Evolutionary conservation across 1,140 invertebrate species (phyloP), one percentile per base, ranked within the genome.

Genomic region (Tetranychus cinnabarinus): DNA sequence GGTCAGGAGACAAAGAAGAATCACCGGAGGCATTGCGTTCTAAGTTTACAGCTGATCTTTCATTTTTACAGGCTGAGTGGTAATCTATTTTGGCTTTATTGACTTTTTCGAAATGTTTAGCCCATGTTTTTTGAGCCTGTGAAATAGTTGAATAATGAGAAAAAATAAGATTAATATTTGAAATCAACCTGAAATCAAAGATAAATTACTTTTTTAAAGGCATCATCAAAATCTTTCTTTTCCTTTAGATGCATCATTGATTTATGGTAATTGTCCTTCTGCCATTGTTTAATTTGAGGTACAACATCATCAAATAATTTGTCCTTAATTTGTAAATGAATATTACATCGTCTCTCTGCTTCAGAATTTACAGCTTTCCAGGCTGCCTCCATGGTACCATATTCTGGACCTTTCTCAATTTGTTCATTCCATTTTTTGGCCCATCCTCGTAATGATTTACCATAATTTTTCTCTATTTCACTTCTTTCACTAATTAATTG

Each of bases 361-460:
- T 97, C 93, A 15, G 82, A 82, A 56, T 96, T 78, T 15, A 89
- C 82, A 15, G 87, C 86, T 74, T 92, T 90, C 88, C 91, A 96
- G 12, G 89, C 89, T 2, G 87, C 88, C 72, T 93, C 88, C 66
- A 86, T 93, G 8, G 91, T 97, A 1, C 91, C 92, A 75, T 97
- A 97, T 74, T 97, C 92, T 1, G 91, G 88, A 37, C 65, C 65
- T 80, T 93, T 96, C 73, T 95, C 90, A 67, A 97, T 92, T 55
- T 86, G 79, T 68, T 95, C 88, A 75, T 86, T 89, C 92, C 92
- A 97, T 76, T 96, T 97, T 75, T 93, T 96, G 48, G 86, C 85
- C 92, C 92, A 97, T 42, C 81, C 80, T 65, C 87, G 83, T 65
- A 97, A 74, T 67, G 81, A 86, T 75, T 95, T 93, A 8, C 90